Evolutionary conservation across 2,113 vertebrate genomes (phyloP).

Genomic region (Chionodraco myersi): DNA sequence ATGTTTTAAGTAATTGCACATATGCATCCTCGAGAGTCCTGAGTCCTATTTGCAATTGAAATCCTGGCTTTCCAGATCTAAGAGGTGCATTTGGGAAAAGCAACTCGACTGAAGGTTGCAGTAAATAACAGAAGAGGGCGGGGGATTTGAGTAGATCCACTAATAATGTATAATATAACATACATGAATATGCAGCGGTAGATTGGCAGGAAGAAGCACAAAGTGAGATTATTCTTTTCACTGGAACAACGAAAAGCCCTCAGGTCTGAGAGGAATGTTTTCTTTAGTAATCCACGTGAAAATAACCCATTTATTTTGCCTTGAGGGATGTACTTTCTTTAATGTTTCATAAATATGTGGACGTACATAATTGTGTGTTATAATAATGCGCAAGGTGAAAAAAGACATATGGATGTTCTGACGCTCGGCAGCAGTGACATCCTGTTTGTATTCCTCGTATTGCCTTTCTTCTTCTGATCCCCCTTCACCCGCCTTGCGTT

Average conservation of each 20-base stretch:
- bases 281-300: slow-evolving; percentile 45
- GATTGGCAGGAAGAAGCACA: not conserved
- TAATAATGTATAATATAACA: slow-evolving; percentile 40
- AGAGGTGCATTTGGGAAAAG: slow-evolving; percentile 33
- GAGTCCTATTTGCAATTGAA: slow-evolving; percentile 52
- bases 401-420: not conserved
- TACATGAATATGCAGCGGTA: slow-evolving; percentile 9
- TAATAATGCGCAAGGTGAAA: not conserved
- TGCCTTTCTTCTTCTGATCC: slow-evolving; percentile 37
- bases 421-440: slow-evolving; percentile 36
- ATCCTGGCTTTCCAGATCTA: slow-evolving; percentile 46
- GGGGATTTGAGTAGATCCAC: slow-evolving; percentile 18
- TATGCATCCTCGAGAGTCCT: slow-evolving; percentile 19
- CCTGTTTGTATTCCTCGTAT: slow-evolving; percentile 34
- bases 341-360: slow-evolving; percentile 24
- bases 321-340: slow-evolving; percentile 7
- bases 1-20: slow-evolving; percentile 29
- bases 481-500: slow-evolving; percentile 31
- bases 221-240: not conserved
- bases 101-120: slow-evolving; percentile 39
- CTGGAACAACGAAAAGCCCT: slow-evolving; percentile 30
- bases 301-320: slow-evolving; percentile 22
- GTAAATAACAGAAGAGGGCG: slow-evolving; percentile 1
- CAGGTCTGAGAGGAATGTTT: slow-evolving; percentile 26
- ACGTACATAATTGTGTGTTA: slow-evolving; percentile 21